Base-by-base conservation (phyloP, 2,797 vertebrate genomes). In the Nasua narica region DNA sequence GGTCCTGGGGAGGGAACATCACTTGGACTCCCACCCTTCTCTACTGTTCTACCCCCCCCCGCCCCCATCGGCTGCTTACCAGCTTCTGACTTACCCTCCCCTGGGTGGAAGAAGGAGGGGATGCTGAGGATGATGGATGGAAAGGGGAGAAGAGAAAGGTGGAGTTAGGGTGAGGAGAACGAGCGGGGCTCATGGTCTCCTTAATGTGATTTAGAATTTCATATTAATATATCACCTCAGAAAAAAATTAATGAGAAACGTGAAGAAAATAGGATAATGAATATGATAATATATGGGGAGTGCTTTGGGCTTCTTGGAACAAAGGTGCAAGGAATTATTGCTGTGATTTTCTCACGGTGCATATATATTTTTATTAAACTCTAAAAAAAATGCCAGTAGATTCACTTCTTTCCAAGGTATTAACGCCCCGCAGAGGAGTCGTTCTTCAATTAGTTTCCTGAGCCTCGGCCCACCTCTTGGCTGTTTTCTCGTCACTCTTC, bases 341-440 rank as follows among this genome's bases (percentile, higher is more conserved):
- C 97, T 98, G 85, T 94, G 97, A 96, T 97, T 98, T 97, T 97
- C 97, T 98, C 97, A 97, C 35, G 87, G 94, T 93, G 94, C 97
- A 98, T 96, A 98, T 97, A 98, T 98, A 97, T 98, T 98, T 98
- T 98, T 98, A 98, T 98, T 98, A 98, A 98, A 97, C 97, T 97
- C 93, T 96, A 87, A 97, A 97, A 97, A 97, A 98, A 98, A 93
- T 87, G 94, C 95, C 96, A 93, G 91, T 90, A 96, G 97, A 98
- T 97, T 97, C 96, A 91, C 97, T 98, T 94, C 97, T 97, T 96
- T 95, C 96, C 92, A 87, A 98, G 97, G 94, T 97, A 97, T 96
- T 98, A 97, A 97, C 35, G 2, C 94, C 96, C 78, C 95, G 10
- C 97, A 97, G 97, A 98, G 95, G 96, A 98, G 84, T 97, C 91